Evolutionary conservation across 2,888 invertebrate species (phyloP).

Genomic region (Cataglyphis albicans): DNA sequence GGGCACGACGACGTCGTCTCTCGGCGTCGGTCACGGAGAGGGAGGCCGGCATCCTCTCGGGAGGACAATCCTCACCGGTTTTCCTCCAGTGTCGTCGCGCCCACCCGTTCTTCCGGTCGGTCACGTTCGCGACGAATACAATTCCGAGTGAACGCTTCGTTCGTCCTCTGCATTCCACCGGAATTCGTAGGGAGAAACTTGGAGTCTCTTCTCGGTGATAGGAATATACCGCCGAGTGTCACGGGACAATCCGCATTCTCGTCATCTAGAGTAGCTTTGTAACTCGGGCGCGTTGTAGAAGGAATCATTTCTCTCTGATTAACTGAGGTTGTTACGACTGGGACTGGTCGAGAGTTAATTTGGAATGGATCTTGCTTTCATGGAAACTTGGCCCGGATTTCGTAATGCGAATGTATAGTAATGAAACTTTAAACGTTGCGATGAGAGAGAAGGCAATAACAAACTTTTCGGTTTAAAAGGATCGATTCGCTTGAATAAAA

Average conservation of each 20-base stretch:
- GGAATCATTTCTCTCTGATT: conserved; percentile 53
- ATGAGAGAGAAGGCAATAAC: background rate
- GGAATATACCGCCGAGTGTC: background rate
- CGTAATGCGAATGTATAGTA: conserved; percentile 17
- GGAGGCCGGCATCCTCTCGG: conserved; percentile 1
- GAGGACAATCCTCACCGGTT: conserved; percentile 27
- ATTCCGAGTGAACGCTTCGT: conserved; percentile 25
- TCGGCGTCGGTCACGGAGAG: conserved; percentile 36
- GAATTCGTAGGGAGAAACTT: conserved; percentile 34
- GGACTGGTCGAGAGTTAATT: conserved; percentile 42
- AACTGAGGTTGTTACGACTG: conserved; percentile 21
- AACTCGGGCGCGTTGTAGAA: conserved; percentile 41
- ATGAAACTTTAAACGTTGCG: background rate
- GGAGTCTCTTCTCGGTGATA: conserved; percentile 3
- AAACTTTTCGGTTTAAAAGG: background rate
- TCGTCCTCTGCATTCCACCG: conserved; percentile 6
- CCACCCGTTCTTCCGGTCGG: conserved; percentile 37
- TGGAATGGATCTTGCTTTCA: conserved; percentile 21
- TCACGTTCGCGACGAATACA: conserved; percentile 48
- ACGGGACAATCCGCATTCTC: conserved; percentile 45
- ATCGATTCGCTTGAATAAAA: conserved; percentile 16
- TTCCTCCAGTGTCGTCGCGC: conserved; percentile 41
- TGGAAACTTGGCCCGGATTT: conserved; percentile 37
- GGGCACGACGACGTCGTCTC: background rate
- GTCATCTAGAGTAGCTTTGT: conserved; percentile 50